Conservation (phyloP, 2,888 invertebrate species). For the Acrocera orbiculus region DNA sequence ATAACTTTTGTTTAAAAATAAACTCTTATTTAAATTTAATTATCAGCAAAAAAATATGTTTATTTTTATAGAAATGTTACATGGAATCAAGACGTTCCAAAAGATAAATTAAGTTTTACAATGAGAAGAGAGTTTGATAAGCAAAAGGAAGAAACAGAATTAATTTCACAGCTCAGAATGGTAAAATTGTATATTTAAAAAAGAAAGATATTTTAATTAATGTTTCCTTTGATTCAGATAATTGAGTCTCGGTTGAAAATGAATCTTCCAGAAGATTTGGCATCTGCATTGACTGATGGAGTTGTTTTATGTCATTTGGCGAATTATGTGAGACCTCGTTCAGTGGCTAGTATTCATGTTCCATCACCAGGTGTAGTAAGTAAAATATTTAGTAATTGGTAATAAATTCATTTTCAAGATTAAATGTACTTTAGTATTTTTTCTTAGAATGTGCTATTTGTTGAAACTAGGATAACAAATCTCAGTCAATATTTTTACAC, state of each 20-base stretch:
- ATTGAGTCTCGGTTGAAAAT: constrained; percentile 82
- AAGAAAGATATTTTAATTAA: constrained; percentile 4
- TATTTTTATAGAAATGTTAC: constrained; percentile 33
- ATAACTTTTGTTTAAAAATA: background rate
- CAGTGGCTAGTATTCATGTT: constrained; percentile 87
- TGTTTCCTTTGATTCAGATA: constrained; percentile 39
- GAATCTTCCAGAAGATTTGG: constrained; percentile 69
- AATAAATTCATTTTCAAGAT: background rate
- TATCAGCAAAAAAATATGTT: no score
- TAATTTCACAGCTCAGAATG: constrained; percentile 64
- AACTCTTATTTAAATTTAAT: background rate
- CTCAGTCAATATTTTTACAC: no score
- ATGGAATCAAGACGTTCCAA: constrained; percentile 53
- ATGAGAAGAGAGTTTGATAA: constrained; percentile 84
- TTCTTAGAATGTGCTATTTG: background rate
- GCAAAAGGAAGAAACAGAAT: constrained; percentile 72
- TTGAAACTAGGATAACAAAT: background rate
- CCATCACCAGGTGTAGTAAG: constrained; percentile 81
- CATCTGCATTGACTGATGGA: constrained; percentile 73
- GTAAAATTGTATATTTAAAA: constrained; percentile 35
- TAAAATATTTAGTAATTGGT: constrained; percentile 13
- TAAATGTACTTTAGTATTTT: background rate
- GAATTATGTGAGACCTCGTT: constrained; percentile 77
- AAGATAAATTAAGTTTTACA: constrained; percentile 72
- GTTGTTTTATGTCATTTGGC: constrained; percentile 89